Evolutionary conservation across 2,113 vertebrate species (phyloP).

Genomic region (Mirounga angustirostris): DNA sequence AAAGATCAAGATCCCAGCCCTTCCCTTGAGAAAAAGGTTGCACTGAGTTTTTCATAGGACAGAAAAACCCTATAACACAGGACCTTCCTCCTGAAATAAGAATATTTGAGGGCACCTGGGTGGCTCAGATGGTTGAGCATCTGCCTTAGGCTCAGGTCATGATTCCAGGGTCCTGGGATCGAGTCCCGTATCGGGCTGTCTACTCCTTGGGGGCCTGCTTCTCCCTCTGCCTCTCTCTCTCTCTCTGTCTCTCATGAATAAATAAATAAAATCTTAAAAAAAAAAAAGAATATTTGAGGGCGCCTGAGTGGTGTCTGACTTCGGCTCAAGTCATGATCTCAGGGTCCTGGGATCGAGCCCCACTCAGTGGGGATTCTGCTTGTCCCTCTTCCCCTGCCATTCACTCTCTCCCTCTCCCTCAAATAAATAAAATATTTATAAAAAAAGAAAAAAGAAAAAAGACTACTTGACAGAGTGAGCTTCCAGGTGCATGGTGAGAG

Average conservation of each 20-base stretch:
- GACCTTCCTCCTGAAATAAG: neutral
- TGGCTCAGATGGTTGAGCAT: neutral
- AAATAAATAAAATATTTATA: no score
- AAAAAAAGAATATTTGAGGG: neutral
- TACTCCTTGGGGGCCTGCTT: no score
- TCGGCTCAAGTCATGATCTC: neutral
- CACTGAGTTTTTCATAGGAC: neutral
- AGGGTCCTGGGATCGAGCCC: neutral
- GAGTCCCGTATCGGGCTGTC: neutral
- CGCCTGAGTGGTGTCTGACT: neutral
- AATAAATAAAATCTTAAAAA: no score
- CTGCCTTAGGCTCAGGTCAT: neutral
- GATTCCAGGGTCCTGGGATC: neutral
- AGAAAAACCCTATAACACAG: slow-evolving; percentile 2
- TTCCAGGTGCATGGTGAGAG: neutral
- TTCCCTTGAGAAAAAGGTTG: neutral
- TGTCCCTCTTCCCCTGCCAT: neutral
- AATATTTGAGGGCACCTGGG: neutral
- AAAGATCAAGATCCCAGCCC: neutral
- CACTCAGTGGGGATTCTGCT: neutral
- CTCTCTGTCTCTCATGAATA: no score
- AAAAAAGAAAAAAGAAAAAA: neutral
- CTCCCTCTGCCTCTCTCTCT: no score
- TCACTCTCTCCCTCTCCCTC: no score
- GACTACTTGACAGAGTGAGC: neutral